Base-by-base conservation (phyloP, 2,113 vertebrate species). In the Corythoichthys haematopterus region DNA sequence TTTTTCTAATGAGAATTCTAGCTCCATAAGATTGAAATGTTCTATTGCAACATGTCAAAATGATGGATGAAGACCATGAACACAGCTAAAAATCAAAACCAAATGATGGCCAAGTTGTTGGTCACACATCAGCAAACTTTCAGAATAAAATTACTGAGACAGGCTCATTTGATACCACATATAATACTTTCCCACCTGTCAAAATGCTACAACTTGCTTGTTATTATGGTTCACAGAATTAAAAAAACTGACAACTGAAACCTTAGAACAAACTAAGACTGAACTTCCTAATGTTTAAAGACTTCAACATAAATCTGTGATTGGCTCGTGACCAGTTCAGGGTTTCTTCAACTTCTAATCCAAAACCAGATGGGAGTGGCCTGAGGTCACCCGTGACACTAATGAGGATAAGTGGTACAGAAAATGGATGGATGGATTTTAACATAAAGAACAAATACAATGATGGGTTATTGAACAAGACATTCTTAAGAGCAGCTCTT, bases 31-130 rank as follows among this genome's bases (percentile, higher is more conserved):
- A 45, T 14, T 62, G 40, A 28, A 62, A 45, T 20, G 2, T 46
- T 28, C 6, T 28, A 8, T 16, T 60, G 60, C 69, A 78, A 63
- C 56, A 74, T 63, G 63, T 12, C 50, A 57, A 10, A 53, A 48
- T 80, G 64, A 69, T 62, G 51, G 73, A 66, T 55, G 38, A n/a
- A 48, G n/a, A 64, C 57, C 68, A 70, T 66, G 40, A 38, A 62
- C 15, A 37, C 61, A 33, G 47, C 28, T 70, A 51, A 28, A 40
- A 65, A 76, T 69, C 28, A 61, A 12, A 33, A 48, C 11, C 51
- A 70, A 64, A 55, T 70, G 2, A 62, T 50, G 62, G 67, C 66
- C 68, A 55, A 28, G 20, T 28, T 33, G 10, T 55, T 55, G 10
- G 52, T 55, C 28, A 63, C 61, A 55, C 36, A 53, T 55, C 68